These are phyloP conservation scores for Sylvicapra grimmia DNA, from an alignment of 2,113 vertebrate genomes.

Conservation along the genomic window DNA sequence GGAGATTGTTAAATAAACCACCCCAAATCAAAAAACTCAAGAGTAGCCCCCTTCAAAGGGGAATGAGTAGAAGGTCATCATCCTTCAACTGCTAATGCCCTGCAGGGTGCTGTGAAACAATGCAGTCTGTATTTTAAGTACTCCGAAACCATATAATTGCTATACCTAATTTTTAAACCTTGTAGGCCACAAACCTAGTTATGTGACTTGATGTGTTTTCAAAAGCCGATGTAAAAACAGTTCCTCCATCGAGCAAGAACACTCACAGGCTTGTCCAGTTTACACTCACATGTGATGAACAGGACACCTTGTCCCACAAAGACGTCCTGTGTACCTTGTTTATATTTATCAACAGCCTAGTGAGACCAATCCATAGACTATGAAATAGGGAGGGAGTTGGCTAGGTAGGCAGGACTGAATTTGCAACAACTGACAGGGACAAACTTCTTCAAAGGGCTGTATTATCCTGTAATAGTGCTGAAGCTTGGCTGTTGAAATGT, in stretches of 20 bases:
- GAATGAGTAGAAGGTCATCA: background rate
- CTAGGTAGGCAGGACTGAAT: background rate
- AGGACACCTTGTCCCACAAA: constrained; percentile 19
- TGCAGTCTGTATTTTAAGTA: constrained; percentile 8
- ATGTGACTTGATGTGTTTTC: constrained; percentile 13
- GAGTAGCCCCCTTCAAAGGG: background rate
- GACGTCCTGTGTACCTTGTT: background rate
- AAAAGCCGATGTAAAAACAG: background rate
- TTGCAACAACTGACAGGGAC: background rate
- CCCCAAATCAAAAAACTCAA: background rate
- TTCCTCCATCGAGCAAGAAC: background rate
- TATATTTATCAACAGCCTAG: background rate
- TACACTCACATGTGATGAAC: background rate
- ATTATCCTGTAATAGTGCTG: background rate
- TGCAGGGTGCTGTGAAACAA: background rate
- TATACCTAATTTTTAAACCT: constrained; percentile 28
- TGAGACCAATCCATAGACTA: background rate
- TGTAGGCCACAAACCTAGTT: constrained; percentile 28
- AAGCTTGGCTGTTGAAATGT: background rate
- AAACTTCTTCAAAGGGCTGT: background rate
- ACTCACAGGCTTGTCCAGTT: background rate
- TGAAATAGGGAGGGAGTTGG: background rate
- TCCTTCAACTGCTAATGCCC: background rate
- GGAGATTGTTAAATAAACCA: background rate
- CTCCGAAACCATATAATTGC: constrained; percentile 20